Evolutionary conservation across 2,797 vertebrate species (phyloP).

Genomic region (Danio albolineatus): DNA sequence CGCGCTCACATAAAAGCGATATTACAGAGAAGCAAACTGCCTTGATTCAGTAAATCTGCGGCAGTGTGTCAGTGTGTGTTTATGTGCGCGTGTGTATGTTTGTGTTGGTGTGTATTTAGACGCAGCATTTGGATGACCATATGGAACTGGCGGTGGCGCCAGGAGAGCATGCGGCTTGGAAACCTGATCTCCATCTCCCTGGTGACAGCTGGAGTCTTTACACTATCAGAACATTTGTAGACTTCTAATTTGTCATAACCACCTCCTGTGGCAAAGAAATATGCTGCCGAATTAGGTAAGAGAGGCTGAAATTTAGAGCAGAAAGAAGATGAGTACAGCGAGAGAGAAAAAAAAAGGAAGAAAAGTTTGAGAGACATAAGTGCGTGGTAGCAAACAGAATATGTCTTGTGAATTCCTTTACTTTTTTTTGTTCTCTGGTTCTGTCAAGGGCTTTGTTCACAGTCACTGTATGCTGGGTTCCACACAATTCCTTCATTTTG

Average conservation of each 20-base stretch:
- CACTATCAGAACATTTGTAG: slow-evolving; percentile 99
- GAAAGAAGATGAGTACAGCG: slow-evolving; percentile 65
- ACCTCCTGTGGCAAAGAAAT: slow-evolving; percentile 99
- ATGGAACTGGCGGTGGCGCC: slow-evolving; percentile 97
- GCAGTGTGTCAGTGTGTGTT: slow-evolving; percentile 63
- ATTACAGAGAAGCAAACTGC: slow-evolving; percentile 38
- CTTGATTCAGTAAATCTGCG: slow-evolving; percentile 76
- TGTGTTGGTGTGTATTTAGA: slow-evolving; percentile 81
- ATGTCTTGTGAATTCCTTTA: not conserved
- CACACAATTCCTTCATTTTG: too few species aligned
- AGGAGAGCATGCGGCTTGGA: slow-evolving; percentile 97
- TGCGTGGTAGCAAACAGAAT: slow-evolving; percentile 3
- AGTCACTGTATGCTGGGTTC: too few species aligned
- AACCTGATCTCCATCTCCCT: slow-evolving; percentile 99
- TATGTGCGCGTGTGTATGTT: slow-evolving; percentile 44
- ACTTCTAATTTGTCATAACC: slow-evolving; percentile 99
- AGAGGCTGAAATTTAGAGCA: slow-evolving; percentile 77
- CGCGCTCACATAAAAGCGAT: slow-evolving; percentile 36
- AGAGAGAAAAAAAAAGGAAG: not conserved
- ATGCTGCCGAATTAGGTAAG: slow-evolving; percentile 93
- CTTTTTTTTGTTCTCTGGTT: not conserved
- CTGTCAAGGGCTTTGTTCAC: not conserved
- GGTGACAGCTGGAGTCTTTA: slow-evolving; percentile 99
- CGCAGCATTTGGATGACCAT: slow-evolving; percentile 99
- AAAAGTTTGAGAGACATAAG: slow-evolving; percentile 45